phyloP scores from a whole-genome alignment of 2,113 vertebrate species.

The Pycnonotus jocosus region DNA sequence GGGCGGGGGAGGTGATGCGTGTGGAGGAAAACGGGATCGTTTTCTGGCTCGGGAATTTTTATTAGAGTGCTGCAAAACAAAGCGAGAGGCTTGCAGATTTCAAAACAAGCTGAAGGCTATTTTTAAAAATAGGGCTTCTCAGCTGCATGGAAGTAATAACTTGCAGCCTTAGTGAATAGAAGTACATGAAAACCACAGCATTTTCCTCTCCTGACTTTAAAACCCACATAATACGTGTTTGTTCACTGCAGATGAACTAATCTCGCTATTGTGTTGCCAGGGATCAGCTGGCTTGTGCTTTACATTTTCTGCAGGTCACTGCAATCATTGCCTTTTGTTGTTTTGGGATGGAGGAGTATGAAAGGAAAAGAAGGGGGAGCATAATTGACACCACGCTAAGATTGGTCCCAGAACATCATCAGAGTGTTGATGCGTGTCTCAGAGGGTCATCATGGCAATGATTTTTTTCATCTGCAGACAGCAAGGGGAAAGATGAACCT shows the following conservation, averaged over 20 bases:
- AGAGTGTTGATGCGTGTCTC: fast-evolving
- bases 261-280: constrained; percentile 33
- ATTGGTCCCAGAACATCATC: background rate
- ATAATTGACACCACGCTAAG: background rate
- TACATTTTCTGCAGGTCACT: constrained; percentile 59
- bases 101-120: constrained; percentile 33
- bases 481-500: background rate
- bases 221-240: constrained; percentile 39
- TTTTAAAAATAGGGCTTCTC: constrained; percentile 16
- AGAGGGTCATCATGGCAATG: background rate
- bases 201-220: constrained; percentile 48
- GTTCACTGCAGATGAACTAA: constrained; percentile 35
- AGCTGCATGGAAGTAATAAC: constrained; percentile 43
- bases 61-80: constrained; percentile 15
- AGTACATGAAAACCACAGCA: constrained; percentile 31
- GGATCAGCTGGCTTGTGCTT: constrained; percentile 48
- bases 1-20: background rate
- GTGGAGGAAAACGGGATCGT: background rate
- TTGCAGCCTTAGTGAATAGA: constrained; percentile 10
- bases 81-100: constrained; percentile 21
- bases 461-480: background rate
- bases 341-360: background rate
- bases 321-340: constrained; percentile 28
- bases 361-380: background rate
- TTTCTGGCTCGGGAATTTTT: background rate